Evolutionary conservation across 2,888 invertebrate species (phyloP).

Genomic region (Antitype chi): DNA sequence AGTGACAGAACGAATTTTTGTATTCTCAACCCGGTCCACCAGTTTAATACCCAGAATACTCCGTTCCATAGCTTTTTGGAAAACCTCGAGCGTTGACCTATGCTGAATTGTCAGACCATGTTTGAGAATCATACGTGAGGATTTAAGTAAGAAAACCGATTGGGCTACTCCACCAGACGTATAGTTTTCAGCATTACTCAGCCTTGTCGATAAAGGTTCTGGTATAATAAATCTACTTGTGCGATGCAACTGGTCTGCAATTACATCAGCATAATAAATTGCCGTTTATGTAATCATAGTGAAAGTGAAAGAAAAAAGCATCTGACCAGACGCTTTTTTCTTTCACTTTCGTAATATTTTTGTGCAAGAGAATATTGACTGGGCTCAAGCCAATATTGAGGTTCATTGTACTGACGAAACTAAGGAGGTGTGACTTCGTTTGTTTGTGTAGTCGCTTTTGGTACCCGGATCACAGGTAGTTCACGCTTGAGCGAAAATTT

Average conservation of each 20-base stretch:
- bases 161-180: not conserved
- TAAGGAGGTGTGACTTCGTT: slow-evolving; percentile 20
- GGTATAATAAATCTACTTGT: slow-evolving; percentile 18
- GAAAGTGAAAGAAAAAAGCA: no score
- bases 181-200: not conserved
- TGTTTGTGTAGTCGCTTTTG: slow-evolving; percentile 28
- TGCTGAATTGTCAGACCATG: no score
- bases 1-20: no score
- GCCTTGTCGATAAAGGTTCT: slow-evolving; percentile 9
- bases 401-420: slow-evolving; percentile 42
- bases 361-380: slow-evolving; percentile 24
- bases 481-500: slow-evolving; percentile 15
- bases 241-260: slow-evolving; percentile 19
- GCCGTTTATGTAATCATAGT: slow-evolving; percentile 21
- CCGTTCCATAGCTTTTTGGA: no score
- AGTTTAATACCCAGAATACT: no score
- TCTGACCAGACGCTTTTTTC: slow-evolving; percentile 26
- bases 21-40: no score
- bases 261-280: slow-evolving; percentile 34
- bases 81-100: no score
- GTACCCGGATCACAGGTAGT: slow-evolving; percentile 29
- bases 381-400: slow-evolving; percentile 23
- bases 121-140: no score
- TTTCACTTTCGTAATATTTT: slow-evolving; percentile 31
- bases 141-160: slow-evolving; percentile 14